These are phyloP conservation scores for Etia nguti DNA, from an alignment of 2,113 vertebrate species.

Conservation along the genomic window DNA sequence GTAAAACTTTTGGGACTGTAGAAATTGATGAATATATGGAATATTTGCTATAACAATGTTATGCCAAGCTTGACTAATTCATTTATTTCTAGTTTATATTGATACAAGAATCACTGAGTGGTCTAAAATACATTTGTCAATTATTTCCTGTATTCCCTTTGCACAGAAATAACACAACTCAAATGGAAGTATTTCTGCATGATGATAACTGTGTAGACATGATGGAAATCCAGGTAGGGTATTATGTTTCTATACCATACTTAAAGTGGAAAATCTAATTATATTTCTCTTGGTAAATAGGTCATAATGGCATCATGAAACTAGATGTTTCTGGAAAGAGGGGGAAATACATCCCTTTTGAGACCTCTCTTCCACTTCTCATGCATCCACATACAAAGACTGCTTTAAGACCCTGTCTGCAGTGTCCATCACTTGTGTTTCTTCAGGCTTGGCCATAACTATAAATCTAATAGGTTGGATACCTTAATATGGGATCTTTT, in stretches of 20 bases:
- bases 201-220: not conserved
- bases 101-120: not conserved
- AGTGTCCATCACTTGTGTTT: slow-evolving; percentile 17
- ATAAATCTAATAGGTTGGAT: not conserved
- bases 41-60: not conserved
- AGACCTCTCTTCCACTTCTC: not conserved
- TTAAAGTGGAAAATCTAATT: slow-evolving; percentile 16
- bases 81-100: not conserved
- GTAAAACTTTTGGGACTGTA: not conserved
- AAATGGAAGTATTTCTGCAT: not conserved
- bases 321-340: not conserved
- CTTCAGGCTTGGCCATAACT: slow-evolving; percentile 33
- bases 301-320: not conserved
- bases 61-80: not conserved
- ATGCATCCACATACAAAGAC: not conserved
- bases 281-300: not conserved
- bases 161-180: not conserved
- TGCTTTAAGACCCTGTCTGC: slow-evolving; percentile 2
- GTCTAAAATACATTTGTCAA: not conserved
- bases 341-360: not conserved
- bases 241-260: slow-evolving; percentile 6
- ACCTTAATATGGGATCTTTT: slow-evolving; percentile 17
- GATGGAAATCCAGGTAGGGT: not conserved
- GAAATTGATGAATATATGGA: not conserved
- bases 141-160: not conserved